Evolutionary conservation across 23 tunicate species (phyloP).

Genomic region (Corella eumyota): DNA sequence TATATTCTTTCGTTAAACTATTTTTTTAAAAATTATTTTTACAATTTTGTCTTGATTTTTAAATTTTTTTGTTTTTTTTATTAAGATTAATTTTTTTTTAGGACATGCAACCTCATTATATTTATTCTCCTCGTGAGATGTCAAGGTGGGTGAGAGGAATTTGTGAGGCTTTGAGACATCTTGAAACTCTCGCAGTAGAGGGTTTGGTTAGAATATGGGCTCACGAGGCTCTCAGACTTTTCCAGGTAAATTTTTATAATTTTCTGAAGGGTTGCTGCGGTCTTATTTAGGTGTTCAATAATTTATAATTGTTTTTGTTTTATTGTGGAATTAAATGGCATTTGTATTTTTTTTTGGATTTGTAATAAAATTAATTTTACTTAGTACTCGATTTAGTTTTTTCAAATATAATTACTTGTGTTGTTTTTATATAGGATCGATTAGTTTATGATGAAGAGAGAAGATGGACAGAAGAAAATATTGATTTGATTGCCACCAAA

Average conservation of each 20-base stretch:
- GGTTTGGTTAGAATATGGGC: slow-evolving; percentile 99
- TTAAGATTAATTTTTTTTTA: slow-evolving; percentile 24
- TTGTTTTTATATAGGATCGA: slow-evolving; percentile 40
- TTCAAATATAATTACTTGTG: too few species aligned
- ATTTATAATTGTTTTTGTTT: background rate
- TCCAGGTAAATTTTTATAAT: too few species aligned
- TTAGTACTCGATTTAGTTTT: too few species aligned
- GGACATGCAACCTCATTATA: slow-evolving; percentile 99
- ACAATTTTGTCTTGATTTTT: too few species aligned
- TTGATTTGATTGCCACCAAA: slow-evolving; percentile 84
- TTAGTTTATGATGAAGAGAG: slow-evolving; percentile 91
- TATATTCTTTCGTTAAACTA: too few species aligned
- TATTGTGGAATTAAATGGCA: background rate
- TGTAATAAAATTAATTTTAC: background rate
- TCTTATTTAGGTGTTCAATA: background rate
- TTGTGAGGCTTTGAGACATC: slow-evolving; percentile 87
- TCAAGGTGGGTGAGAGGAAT: slow-evolving; percentile 98
- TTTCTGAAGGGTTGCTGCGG: background rate
- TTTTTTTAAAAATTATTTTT: too few species aligned
- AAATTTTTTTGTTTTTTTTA: too few species aligned
- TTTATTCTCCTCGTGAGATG: slow-evolving; percentile 99
- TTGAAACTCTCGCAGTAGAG: slow-evolving; percentile 89
- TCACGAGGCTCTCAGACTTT: slow-evolving; percentile 92
- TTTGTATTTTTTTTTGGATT: background rate
- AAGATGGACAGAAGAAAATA: slow-evolving; percentile 79